Base-by-base conservation (phyloP, 2,888 invertebrate species). In the Elegia similella region DNA sequence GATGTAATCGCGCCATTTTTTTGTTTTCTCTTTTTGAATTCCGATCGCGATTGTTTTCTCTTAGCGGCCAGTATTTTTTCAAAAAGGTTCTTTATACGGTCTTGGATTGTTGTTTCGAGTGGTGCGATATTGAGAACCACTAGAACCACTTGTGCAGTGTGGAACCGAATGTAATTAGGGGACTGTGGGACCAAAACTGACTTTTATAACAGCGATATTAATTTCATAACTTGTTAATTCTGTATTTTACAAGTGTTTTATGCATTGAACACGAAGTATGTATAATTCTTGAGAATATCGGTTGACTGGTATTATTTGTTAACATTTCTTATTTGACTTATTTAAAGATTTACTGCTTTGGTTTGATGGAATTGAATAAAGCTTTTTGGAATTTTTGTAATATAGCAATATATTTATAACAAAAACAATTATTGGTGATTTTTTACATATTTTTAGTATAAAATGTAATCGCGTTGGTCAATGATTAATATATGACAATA, bases 1-100 rank as follows among this genome's bases (percentile, higher is more conserved):
- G 88, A 89, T 89, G 78, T 84, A 88, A 89, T 90, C 89, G 86
- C 89, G 81, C 89, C 86, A 83, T 80, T 88, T 88, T 86, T 85
- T 86, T 85, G 79, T 86, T 88, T 86, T 78, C 76, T 71, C 76
- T 76, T 73, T 82, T 75, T 74, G 70, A 78, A 78, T 70, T 72
- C 60, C 69, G 72, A 75, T 73, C 71, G 64, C 67, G 63, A 83
- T 88, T 88, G 86, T 88, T 88, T 86, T 78, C 75, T 76, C 70
- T 74, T 75, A 66, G 73, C 78, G 82, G 82, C 81, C 84, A 80
- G 81, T 78, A 77, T 73, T 77, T 73, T 57, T 72, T 71, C 64
- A 64, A 69, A 74, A 76, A 76, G 69, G 68, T 72, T 74, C 77
- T 74, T 74, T 76, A 73, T 78, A 72, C 76, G 76, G 69, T 61